phyloP scores from a whole-genome alignment of 2,113 vertebrate species.

The Elgaria multicarinata region DNA sequence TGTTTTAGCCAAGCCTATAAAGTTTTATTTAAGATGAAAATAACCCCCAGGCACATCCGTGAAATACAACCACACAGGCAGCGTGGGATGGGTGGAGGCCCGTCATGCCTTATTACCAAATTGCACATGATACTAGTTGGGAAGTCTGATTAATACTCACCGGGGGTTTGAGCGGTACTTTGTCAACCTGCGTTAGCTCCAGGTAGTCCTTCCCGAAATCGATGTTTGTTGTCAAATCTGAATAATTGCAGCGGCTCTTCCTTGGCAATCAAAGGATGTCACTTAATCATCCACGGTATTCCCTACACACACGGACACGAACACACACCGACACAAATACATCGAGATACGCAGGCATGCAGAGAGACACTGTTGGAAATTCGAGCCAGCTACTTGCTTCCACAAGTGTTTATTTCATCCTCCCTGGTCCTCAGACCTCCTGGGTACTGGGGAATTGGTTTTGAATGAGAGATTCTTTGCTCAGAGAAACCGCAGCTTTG shows the following conservation, averaged over 20 bases:
- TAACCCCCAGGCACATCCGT: constrained; percentile 20
- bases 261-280: neutral
- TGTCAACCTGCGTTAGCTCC: neutral
- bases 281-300: rapidly evolving
- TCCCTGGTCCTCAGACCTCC: neutral
- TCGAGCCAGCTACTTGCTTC: constrained; percentile 19
- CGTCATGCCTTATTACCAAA: neutral
- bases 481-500: neutral
- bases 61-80: neutral
- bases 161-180: neutral
- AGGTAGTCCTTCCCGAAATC: neutral
- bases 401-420: rapidly evolving
- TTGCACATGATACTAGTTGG: neutral
- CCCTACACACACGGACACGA: neutral
- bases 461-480: neutral
- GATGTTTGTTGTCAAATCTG: neutral
- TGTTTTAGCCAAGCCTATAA: constrained; percentile 20
- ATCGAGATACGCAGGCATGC: no score
- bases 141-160: neutral
- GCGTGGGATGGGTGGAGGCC: neutral
- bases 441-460: neutral
- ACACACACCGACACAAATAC: no score
- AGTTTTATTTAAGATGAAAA: constrained; percentile 27
- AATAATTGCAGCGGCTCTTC: neutral
- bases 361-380: neutral